Base-by-base conservation (phyloP, 2,797 vertebrate species). In the Taenioides sp. region DNA sequence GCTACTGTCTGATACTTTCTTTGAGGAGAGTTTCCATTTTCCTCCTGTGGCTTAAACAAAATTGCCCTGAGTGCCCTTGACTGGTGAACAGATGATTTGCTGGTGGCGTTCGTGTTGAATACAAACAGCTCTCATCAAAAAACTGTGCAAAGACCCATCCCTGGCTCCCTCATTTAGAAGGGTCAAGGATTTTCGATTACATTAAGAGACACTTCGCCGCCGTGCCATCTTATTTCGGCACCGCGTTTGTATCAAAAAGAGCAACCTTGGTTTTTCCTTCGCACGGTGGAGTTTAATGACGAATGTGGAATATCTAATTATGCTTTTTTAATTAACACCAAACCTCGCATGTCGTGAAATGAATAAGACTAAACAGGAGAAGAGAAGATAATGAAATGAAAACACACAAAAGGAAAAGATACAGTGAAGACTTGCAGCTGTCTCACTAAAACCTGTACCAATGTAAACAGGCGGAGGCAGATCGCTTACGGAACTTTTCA, bases 401-500 rank as follows among this genome's bases (percentile, higher is more conserved):
- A 84, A 86, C 55, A 84, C 67, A 78, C 70, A 80, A n/a, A 17
- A 2, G 58, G 60, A 72, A 67, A 55, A 78, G 77, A 70, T 69
- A 52, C 25, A 72, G 71, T 50, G 82, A 88, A 84, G 76, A 80
- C 79, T 63, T 71, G 77, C 87, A 89, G 88, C 89, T 91, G 85
- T 62, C 72, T 75, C 27, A 28, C 66, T 77, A 74, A 82, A 73
- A 72, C 71, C n/a, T 71, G 75, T 64, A 64, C 23, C 68, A 70
- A 81, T 28, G 71, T 28, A 80, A 84, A 79, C 72, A 76, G 77
- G 80, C 64, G 40, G 50, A 74, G 69, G 67, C 16, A 40, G 79
- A 72, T 77, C 7, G 0, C 40, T 82, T 79, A 82, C 80, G 69
- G 76, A 73, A 72, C 74, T 75, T 52, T 22, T 22, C 7, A 3